A percentile compares a stretch with the other conserved stretches of the same genome.
phyloP scores from a whole-genome alignment of 2,113 vertebrate genomes.

The Alectura lathami region DNA sequence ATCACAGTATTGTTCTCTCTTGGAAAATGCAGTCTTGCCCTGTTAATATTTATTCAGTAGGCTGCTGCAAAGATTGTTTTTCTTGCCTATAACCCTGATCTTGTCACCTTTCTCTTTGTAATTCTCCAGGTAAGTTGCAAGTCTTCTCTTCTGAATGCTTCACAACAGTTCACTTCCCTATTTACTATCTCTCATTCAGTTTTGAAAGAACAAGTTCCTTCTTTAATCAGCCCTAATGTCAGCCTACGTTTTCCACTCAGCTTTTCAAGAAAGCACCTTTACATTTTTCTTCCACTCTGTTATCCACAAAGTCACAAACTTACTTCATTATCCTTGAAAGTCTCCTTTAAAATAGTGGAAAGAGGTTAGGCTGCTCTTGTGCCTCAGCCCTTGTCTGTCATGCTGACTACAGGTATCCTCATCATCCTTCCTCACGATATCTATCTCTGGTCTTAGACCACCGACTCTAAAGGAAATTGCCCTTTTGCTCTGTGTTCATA shows the following conservation, averaged over 20 bases:
- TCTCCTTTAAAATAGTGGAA: not conserved
- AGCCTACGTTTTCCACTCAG: not conserved
- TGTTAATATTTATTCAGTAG: constrained; percentile 24
- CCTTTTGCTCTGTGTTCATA: not conserved
- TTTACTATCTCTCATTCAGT: not conserved
- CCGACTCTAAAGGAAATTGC: not conserved
- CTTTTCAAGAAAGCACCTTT: not conserved
- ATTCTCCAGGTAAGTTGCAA: not conserved
- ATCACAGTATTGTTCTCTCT: not conserved
- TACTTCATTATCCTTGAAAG: constrained; percentile 5
- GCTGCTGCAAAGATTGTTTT: not conserved
- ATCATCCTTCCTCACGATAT: not conserved
- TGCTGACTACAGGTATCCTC: not conserved
- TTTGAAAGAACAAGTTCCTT: constrained; percentile 5
- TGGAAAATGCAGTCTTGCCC: not conserved
- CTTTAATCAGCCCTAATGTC: not conserved
- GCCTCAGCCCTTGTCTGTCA: not conserved
- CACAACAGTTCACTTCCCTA: not conserved
- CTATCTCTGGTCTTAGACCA: not conserved
- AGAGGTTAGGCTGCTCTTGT: not conserved
- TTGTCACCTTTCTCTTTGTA: not conserved
- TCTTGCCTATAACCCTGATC: constrained; percentile 1
- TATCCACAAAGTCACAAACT: not conserved
- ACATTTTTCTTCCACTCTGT: not conserved
- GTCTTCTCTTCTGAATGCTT: not conserved